Evolutionary conservation across 2,797 vertebrate species (phyloP).

Genomic region (Danio jaintianensis): DNA sequence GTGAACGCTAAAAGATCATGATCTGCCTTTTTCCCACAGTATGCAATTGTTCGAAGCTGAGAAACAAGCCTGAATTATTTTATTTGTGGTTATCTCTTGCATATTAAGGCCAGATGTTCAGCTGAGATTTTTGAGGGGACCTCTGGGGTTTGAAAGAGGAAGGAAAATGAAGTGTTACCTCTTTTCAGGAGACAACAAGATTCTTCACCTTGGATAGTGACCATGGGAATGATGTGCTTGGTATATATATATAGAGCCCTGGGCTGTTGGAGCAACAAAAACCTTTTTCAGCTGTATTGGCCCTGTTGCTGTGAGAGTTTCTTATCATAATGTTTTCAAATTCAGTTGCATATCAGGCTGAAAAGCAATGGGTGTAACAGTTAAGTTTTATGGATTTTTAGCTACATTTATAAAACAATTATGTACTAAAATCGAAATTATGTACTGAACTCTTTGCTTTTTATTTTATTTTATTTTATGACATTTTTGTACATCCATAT

Average conservation of each 20-base stretch:
- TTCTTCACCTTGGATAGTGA: conserved; percentile 50
- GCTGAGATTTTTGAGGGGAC: conserved; percentile 49
- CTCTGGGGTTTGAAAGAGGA: conserved; percentile 36
- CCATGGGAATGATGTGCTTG: conserved; percentile 31
- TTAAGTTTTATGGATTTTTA: no score
- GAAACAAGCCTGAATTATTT: conserved; percentile 52
- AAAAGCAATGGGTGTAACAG: no score
- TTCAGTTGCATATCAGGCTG: conserved; percentile 33
- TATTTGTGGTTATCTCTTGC: conserved; percentile 56
- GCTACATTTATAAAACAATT: no score
- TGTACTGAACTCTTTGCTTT: no score
- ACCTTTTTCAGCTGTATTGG: conserved; percentile 41
- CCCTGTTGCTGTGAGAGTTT: conserved; percentile 34
- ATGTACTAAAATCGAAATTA: no score
- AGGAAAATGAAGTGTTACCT: conserved; percentile 52
- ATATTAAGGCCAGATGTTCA: conserved; percentile 64
- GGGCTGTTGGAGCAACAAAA: conserved; percentile 29
- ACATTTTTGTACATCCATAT: no score
- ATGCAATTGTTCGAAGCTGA: conserved; percentile 45
- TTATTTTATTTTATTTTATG: no score
- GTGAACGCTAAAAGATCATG: conserved; percentile 24
- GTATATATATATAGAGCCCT: conserved; percentile 29
- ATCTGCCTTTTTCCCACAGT: conserved; percentile 51
- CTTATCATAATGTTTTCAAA: conserved; percentile 57
- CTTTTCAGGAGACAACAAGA: conserved; percentile 46